Base-by-base conservation (phyloP, 2,113 vertebrate species). In the Glaucidium brasilianum region DNA sequence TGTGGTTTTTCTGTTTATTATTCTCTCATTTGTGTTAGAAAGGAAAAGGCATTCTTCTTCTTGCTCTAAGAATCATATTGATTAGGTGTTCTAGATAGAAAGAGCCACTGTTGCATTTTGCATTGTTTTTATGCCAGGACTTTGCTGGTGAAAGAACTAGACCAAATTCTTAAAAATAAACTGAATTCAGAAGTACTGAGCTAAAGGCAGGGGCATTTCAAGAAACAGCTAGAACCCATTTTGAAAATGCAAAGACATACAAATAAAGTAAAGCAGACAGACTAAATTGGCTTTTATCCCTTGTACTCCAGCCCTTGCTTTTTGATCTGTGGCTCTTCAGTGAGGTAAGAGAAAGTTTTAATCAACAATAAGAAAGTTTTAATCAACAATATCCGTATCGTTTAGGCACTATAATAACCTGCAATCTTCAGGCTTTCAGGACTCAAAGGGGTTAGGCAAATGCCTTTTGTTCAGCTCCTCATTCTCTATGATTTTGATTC, bases 191-290 rank as follows among this genome's bases (percentile, higher is more conserved):
- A 86, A 63, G 45, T 85, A 35, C 15, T 66, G 84, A 92, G 59
- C 58, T 89, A 88, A 76, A 96, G 88, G 96, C n/a, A 63, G 79
- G 34, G 81, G n/a, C 50, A 69, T 94, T 92, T 94, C 43, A 88
- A 97, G 86, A 92, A 94, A 92, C 73, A 91, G 77, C 95, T 95
- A 91, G 6, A 89, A 92, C 10, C 45, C 66, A 60, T 93, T 96
- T 90, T 96, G 93, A 92, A 88, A 95, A 97, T 86, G 16, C 19
- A 32, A 77, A 88, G 56, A 85, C 85, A 35, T 49, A 32, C 95
- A 95, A 92, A 95, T 67, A 82, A 88, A 92, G 58, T 37, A 63
- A 75, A 90, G 74, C 21, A 82, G 85, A 85, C 83, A 90, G 66
- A 27, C 91, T 84, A 94, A 97, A 88, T 19, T 82, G 32, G 66